Conservation (phyloP, 2,113 vertebrate species). For the Platanista minor region DNA sequence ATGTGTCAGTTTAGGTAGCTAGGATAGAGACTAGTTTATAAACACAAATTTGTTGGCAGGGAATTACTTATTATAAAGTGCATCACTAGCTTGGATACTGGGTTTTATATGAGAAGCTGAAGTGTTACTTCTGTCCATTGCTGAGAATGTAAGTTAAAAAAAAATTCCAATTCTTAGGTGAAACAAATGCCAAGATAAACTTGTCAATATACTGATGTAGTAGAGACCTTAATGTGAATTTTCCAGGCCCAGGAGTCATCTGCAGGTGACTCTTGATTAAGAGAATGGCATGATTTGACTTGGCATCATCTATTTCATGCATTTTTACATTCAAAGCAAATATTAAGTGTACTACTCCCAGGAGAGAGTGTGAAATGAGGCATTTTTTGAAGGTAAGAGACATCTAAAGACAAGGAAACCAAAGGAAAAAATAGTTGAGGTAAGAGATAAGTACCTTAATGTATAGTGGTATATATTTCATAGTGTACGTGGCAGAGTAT, state of each 20-base stretch:
- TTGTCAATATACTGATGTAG: background rate
- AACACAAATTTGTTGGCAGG: conserved; percentile 37
- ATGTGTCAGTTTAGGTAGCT: conserved; percentile 52
- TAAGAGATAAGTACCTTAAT: background rate
- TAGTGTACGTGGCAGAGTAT: background rate
- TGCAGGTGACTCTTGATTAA: background rate
- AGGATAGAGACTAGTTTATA: conserved; percentile 55
- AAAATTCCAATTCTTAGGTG: background rate
- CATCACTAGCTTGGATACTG: conserved; percentile 11
- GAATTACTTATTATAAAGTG: conserved; percentile 24
- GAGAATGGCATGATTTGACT: background rate
- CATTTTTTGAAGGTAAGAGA: background rate
- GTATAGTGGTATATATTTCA: background rate
- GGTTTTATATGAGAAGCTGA: background rate
- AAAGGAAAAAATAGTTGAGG: background rate
- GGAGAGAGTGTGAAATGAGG: background rate
- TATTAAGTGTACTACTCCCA: background rate
- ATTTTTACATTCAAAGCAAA: background rate
- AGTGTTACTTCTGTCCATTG: background rate
- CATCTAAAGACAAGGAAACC: background rate
- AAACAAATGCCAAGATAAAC: conserved; percentile 22
- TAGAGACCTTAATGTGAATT: background rate
- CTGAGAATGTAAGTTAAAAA: background rate
- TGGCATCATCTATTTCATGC: background rate
- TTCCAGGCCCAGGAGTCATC: background rate